Conservation (phyloP, 1,140 invertebrate genomes). For the Teleopsis dalmanni region DNA sequence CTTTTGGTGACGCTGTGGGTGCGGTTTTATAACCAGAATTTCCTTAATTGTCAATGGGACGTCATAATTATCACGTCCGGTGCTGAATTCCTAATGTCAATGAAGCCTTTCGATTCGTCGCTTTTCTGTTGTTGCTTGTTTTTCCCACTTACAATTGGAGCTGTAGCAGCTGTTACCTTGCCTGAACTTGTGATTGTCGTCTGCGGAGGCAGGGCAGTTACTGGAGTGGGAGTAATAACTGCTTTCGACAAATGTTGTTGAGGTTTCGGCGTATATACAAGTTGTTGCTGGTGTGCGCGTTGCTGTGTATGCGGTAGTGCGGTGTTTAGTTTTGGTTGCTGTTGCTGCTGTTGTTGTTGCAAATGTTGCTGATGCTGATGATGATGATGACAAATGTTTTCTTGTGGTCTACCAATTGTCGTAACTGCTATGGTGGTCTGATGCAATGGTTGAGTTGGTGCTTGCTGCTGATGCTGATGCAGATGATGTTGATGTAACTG, state of each 20-base stretch:
- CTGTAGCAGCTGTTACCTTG: background rate
- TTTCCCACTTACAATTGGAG: background rate
- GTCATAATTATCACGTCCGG: slow-evolving; percentile 77
- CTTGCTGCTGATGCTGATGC: slow-evolving; percentile 38
- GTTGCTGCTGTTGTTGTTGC: slow-evolving; percentile 19
- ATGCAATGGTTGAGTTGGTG: background rate
- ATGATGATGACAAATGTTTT: slow-evolving; percentile 11
- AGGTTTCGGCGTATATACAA: too few species aligned
- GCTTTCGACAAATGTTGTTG: too few species aligned
- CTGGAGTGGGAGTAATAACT: slow-evolving; percentile 47
- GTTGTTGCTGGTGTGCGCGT: too few species aligned
- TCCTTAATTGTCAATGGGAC: slow-evolving; percentile 58
- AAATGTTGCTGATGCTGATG: slow-evolving; percentile 20
- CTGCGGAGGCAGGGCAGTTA: background rate
- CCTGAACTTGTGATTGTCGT: background rate
- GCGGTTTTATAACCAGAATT: slow-evolving; percentile 1
- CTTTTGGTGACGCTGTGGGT: background rate
- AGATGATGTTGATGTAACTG: slow-evolving; percentile 18
- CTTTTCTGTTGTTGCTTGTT: slow-evolving; percentile 22
- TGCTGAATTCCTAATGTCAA: slow-evolving; percentile 61
- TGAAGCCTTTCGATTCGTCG: slow-evolving; percentile 42
- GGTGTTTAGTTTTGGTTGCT: slow-evolving; percentile 21
- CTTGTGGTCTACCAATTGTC: background rate
- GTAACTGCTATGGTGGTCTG: background rate
- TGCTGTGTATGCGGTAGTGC: too few species aligned